A percentile compares a stretch with the other conserved stretches of the same genome.
Evolutionary conservation across 2,888 invertebrate species (phyloP).

Genomic region (Tiliacea citrago): DNA sequence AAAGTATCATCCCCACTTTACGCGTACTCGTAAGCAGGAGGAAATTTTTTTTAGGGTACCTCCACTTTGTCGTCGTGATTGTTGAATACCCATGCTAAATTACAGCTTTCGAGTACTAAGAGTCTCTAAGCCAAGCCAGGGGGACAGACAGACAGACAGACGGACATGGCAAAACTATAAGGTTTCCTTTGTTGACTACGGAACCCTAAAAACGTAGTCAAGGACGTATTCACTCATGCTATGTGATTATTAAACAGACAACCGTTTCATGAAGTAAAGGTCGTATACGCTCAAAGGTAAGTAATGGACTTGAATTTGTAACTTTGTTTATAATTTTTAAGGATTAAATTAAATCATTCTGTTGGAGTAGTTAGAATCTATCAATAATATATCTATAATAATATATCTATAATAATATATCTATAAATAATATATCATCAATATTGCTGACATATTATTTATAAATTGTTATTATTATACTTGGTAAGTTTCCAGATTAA

Average conservation of each 20-base stretch:
- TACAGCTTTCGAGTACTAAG: too few relatives aligned
- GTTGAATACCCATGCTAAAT: too few relatives aligned
- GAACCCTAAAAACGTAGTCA: constrained; percentile 3
- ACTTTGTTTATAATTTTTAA: neutral
- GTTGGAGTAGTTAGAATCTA: neutral
- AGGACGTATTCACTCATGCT: constrained; percentile 25
- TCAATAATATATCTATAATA: neutral
- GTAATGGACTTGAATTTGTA: neutral
- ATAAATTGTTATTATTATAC: neutral
- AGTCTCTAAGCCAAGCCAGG: too few relatives aligned
- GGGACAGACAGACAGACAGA: too few relatives aligned
- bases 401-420: too few relatives aligned
- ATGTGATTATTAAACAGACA: constrained; percentile 12
- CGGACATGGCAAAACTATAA: too few relatives aligned
- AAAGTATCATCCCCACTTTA: too few relatives aligned
- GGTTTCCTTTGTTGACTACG: too few relatives aligned
- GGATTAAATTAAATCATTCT: neutral
- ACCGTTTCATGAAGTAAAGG: neutral
- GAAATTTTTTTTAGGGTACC: too few relatives aligned
- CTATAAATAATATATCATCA: too few relatives aligned
- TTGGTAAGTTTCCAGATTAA: neutral
- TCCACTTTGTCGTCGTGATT: too few relatives aligned
- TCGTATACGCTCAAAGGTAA: neutral
- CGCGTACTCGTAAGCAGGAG: too few relatives aligned
- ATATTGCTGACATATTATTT: neutral